Conservation (phyloP, 2,888 invertebrate species). For the Lamellibrachia columna region DNA sequence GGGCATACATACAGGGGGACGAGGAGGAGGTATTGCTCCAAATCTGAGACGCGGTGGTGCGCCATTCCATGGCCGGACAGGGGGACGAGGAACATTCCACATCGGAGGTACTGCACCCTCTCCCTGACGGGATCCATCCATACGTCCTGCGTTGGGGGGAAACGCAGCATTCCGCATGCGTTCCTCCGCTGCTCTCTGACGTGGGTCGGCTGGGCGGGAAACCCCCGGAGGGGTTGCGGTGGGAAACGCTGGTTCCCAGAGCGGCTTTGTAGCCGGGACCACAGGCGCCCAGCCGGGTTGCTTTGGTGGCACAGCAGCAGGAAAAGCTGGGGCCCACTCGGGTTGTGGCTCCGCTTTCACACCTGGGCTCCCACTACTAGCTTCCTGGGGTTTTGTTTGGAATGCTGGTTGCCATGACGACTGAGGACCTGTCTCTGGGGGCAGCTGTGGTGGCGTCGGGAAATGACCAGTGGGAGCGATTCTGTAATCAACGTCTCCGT, state of each 20-base stretch:
- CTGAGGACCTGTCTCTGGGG: background rate
- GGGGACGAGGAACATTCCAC: background rate
- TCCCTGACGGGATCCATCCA: background rate
- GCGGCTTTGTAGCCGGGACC: background rate
- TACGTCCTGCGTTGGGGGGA: background rate
- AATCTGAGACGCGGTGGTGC: background rate
- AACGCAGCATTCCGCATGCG: background rate
- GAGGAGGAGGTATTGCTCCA: background rate
- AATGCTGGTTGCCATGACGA: constrained; percentile 12
- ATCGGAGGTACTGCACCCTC: background rate
- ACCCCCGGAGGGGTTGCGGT: background rate
- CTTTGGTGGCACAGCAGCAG: background rate
- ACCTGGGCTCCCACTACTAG: background rate
- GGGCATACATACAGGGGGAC: background rate
- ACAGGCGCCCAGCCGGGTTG: background rate
- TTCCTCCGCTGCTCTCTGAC: background rate
- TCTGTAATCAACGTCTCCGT: constrained; percentile 10
- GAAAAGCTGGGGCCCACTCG: background rate
- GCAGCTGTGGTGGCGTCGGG: background rate
- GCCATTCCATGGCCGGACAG: background rate
- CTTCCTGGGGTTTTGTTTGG: constrained; percentile 16
- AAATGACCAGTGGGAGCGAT: background rate
- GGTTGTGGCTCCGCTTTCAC: background rate
- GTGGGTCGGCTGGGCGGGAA: background rate
- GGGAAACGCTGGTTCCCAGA: background rate